Evolutionary conservation across 2,888 invertebrate genomes (phyloP).

Genomic region (Acrocera orbiculus): DNA sequence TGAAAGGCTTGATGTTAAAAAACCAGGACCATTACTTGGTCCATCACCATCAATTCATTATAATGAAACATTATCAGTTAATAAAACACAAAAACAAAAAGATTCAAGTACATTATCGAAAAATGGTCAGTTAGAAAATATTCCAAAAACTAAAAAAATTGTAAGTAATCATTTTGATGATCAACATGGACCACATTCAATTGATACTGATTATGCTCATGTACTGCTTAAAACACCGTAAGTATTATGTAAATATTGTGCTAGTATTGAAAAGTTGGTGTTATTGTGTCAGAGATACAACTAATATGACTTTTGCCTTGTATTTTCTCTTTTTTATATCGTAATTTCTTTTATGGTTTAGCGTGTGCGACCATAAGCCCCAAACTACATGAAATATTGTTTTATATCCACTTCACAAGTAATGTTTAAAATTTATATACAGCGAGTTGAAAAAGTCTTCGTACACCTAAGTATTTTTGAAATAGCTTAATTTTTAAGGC

Average conservation of each 20-base stretch:
- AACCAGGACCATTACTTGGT: conserved; percentile 66
- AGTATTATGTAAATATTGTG: too few relatives aligned
- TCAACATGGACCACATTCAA: conserved; percentile 41
- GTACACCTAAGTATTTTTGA: too few relatives aligned
- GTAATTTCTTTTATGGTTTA: too few relatives aligned
- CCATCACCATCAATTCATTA: conserved; percentile 19
- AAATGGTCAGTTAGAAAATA: conserved; percentile 23
- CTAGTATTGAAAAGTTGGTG: too few relatives aligned
- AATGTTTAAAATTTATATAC: too few relatives aligned
- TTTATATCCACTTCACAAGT: too few relatives aligned
- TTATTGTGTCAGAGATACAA: background rate
- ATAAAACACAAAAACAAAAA: conserved; percentile 10
- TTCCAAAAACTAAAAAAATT: conserved; percentile 22
- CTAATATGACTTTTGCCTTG: too few relatives aligned
- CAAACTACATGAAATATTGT: too few relatives aligned
- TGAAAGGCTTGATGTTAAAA: conserved; percentile 83
- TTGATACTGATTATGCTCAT: conserved; percentile 63
- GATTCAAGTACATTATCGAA: conserved; percentile 7
- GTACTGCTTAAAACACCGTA: conserved; percentile 59
- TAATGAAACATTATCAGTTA: conserved; percentile 4
- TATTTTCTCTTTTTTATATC: too few relatives aligned
- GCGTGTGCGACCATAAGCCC: too few relatives aligned
- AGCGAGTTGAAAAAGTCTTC: too few relatives aligned
- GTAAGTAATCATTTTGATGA: conserved; percentile 28
- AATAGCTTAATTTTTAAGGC: too few relatives aligned